Percentiles rank a stretch among this genome's conserved stretches.
These are phyloP conservation scores for Odobenus rosmarus DNA, from an alignment of 2,113 vertebrate genomes.

Conservation along the genomic window DNA sequence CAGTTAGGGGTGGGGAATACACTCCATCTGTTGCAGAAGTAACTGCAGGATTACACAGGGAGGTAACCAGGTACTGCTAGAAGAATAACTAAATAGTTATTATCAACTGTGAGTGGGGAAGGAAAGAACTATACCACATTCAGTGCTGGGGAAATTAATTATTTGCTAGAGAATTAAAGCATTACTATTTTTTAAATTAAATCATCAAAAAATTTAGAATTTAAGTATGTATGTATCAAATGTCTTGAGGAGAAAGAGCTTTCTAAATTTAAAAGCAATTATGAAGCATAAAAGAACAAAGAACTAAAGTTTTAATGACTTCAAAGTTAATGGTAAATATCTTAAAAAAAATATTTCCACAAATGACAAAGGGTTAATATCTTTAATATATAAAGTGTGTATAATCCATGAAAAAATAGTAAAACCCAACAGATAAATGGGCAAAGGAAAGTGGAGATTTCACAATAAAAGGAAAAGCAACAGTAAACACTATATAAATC, in stretches of 20 bases:
- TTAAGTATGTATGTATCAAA: background rate
- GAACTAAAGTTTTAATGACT: background rate
- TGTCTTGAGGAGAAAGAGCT: background rate
- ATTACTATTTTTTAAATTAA: background rate
- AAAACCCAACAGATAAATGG: background rate
- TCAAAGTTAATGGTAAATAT: background rate
- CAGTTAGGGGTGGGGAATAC: background rate
- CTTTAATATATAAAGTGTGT: background rate
- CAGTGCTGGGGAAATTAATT: background rate
- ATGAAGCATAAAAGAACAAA: background rate
- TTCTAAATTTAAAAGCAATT: conserved; percentile 23
- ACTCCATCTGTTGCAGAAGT: background rate
- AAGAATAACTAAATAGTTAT: background rate
- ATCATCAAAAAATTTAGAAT: background rate
- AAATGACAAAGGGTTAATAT: background rate
- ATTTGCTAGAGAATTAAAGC: background rate
- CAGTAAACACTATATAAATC: background rate
- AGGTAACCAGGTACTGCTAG: background rate
- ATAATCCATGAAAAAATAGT: background rate
- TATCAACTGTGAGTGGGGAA: background rate
- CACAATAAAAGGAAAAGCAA: background rate
- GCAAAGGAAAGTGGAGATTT: background rate
- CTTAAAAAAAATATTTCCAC: background rate
- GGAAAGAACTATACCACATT: background rate
- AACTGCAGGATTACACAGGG: background rate